phyloP scores from a whole-genome alignment of 2,888 invertebrate genomes.

The Pollenia angustigena region DNA sequence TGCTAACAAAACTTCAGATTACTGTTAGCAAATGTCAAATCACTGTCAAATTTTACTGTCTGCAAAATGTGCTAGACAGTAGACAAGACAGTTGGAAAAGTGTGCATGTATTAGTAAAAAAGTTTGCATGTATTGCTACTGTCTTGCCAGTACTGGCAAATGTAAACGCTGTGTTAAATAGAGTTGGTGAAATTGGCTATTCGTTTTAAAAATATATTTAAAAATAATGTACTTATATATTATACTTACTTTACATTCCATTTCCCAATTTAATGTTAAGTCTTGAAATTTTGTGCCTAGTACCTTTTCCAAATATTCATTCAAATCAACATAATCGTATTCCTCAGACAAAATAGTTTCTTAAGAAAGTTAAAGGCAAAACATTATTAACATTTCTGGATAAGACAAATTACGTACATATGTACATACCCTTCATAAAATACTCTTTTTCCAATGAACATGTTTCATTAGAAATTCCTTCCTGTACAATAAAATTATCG shows the following conservation, averaged over 20 bases:
- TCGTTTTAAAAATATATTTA: too few relatives aligned
- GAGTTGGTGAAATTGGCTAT: too few relatives aligned
- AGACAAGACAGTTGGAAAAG: too few relatives aligned
- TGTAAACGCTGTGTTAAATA: too few relatives aligned
- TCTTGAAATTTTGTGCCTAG: conserved; percentile 78
- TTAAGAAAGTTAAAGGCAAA: conserved; percentile 2
- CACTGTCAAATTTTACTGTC: too few relatives aligned
- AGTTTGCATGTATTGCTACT: too few relatives aligned
- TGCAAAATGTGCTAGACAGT: too few relatives aligned
- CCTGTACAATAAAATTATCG: neutral
- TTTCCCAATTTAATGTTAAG: conserved; percentile 77
- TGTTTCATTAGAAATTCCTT: conserved; percentile 6
- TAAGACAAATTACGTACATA: neutral
- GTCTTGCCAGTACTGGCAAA: too few relatives aligned
- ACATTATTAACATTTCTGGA: neutral
- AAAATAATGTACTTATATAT: too few relatives aligned
- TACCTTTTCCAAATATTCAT: conserved; percentile 76
- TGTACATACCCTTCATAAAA: conserved; percentile 54
- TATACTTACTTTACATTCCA: conserved; percentile 75
- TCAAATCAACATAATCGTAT: conserved; percentile 74
- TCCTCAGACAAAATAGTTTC: conserved; percentile 51
- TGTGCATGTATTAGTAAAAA: too few relatives aligned
- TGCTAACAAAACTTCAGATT: too few relatives aligned
- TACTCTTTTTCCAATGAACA: conserved; percentile 59
- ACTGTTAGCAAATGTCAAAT: too few relatives aligned